A percentile compares a stretch with the other conserved stretches of the same genome.
phyloP scores from a whole-genome alignment of 2,113 vertebrate genomes.

The Emydura subglobosa region DNA sequence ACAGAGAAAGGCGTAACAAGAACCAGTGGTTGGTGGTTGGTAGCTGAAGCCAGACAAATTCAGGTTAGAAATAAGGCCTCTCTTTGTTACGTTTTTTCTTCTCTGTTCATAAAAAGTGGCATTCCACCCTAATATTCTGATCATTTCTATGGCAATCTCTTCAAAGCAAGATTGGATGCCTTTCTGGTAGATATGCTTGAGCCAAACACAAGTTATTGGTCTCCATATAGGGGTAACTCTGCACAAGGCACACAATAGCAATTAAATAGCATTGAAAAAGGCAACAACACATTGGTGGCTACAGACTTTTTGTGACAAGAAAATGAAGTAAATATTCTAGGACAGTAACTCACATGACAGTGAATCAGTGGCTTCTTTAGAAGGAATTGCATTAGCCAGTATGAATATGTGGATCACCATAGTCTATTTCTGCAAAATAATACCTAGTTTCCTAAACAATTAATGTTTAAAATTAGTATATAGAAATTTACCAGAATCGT shows the following conservation, averaged over 20 bases:
- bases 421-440: not conserved
- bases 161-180: not conserved
- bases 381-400: not conserved
- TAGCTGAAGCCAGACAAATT: not conserved
- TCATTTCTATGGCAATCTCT: not conserved
- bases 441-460: not conserved
- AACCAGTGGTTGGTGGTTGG: not conserved
- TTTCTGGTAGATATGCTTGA: not conserved
- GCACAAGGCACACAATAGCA: not conserved
- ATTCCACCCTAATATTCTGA: not conserved
- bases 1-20: not conserved
- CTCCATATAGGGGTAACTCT: not conserved
- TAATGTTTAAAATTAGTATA: not conserved
- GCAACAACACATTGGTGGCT: not conserved
- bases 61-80: not conserved
- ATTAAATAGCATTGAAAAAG: not conserved
- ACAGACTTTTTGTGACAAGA: not conserved
- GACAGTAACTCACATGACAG: not conserved
- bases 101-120: not conserved
- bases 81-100: not conserved
- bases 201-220: not conserved
- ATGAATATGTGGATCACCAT: not conserved
- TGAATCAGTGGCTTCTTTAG: not conserved
- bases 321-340: not conserved
- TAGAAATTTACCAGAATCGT: not conserved